Base-by-base conservation (phyloP, 2,797 vertebrate genomes). In the Megalops cyprinoides region DNA sequence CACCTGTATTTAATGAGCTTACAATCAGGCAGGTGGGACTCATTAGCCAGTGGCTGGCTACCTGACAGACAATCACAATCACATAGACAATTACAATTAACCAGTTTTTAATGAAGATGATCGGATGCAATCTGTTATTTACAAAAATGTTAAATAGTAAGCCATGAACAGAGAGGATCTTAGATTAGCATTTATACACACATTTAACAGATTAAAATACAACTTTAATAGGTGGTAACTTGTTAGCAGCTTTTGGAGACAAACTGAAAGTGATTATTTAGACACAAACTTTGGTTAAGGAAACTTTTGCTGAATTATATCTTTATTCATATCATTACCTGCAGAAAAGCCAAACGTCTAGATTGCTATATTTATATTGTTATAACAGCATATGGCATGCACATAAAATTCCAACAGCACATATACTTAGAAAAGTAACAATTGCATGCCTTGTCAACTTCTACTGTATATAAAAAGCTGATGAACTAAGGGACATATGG, bases 361-460 rank as follows among this genome's bases (percentile, higher is more conserved):
- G 71, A 78, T 91, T 90, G 90, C 88, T 90, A 91, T 93, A 91
- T 94, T 94, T 94, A 89, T 86, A 91, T 90, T 92, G 89, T 88
- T 87, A 89, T 87, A 87, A 86, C 85, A 88, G 83, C 91, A 88
- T 81, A 86, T 85, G 85, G 87, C 88, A 88, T 85, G 82, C 87
- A 85, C 85, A 88, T 93, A 90, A 85, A 90, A 88, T 88, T 90
- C 86, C 82, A 77, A 71, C 80, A 82, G 85, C 73, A 82, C 56
- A 37, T 67, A 83, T 46, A 84, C 77, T 81, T 51, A 76, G 58
- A 85, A 82, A 82, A 81, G 79, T 76, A 85, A 84, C 83, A 87
- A 77, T 83, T 83, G 82, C 83, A 87, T 53, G 84, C 81, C 84
- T 82, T 84, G 85, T 88, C 77, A 25, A 80, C 69, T 79, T 79